Evolutionary conservation across 2,113 vertebrate species (phyloP), one percentile per base, ranked within the genome.

Genomic region (Pelvicachromis taeniatus): DNA sequence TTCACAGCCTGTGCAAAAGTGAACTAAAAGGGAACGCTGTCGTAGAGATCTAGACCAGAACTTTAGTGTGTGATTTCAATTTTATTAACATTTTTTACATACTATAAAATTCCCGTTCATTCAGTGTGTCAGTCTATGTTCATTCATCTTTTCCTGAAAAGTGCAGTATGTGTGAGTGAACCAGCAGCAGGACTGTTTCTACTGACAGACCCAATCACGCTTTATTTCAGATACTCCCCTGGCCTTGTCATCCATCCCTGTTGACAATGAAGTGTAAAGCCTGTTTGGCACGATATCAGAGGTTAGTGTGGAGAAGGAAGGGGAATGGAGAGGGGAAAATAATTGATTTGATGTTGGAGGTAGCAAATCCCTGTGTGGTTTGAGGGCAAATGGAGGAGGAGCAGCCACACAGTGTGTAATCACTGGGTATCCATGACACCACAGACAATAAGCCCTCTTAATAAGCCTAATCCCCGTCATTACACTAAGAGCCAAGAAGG

Each of bases 361-460:
- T 81, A 79, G 52, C 58, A 78, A 90, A 87, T 91, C 88, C 92
- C 92, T 85, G 55, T 7, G 85, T 90, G 93, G 87, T 89, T 92
- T 93, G 91, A 90, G 91, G 89, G 88, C 55, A 83, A 91, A 88
- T 56, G 31, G 88, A 92, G 90, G 90, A 87, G 88, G 88, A 87
- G 88, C 86, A 90, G 85, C 83, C 88, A 90, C 16, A 26, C 85
- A 89, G 90, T 91, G 93, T 90, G 93, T 95, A 94, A 95, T 95
- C 90, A 93, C 90, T 92, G 84, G 90, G 91, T 95, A 93, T 94
- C 94, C 92, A 94, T 91, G 84, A 93, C 90, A 95, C 92, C 92
- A 63, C 92, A 94, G 82, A 96, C 90, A 96, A 95, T 95, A 95
- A 95, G 59, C 86, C 80, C 84, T 96, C 82, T 93, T 93, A 94